A percentile compares a stretch with the other conserved stretches of the same genome.
Evolutionary conservation across 1,140 invertebrate genomes (phyloP).

Genomic region (Drosophila lacertosa): DNA sequence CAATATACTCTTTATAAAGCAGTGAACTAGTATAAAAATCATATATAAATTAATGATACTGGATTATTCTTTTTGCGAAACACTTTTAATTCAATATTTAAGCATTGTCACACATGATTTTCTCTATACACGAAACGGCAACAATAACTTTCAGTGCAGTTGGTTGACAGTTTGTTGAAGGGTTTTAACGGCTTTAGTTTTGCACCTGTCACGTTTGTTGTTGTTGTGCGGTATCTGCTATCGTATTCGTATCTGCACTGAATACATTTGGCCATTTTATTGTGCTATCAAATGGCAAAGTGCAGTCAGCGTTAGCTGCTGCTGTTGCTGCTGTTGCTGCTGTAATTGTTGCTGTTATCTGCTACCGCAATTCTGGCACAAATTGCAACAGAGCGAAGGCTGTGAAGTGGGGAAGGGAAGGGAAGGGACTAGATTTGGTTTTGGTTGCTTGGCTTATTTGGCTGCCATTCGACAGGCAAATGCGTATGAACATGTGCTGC

Average conservation of each 20-base stretch:
- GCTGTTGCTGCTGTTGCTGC: slow-evolving; percentile 38
- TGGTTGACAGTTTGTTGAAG: slow-evolving; percentile 22
- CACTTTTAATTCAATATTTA: too few species aligned
- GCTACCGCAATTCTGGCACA: slow-evolving; percentile 60
- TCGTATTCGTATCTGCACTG: slow-evolving; percentile 32
- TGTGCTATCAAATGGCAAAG: slow-evolving; percentile 54
- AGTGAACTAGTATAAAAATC: too few species aligned
- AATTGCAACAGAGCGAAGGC: slow-evolving; percentile 27
- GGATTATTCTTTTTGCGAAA: too few species aligned
- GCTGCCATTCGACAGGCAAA: slow-evolving; percentile 28
- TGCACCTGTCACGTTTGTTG: slow-evolving; percentile 29
- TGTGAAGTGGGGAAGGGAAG: neutral
- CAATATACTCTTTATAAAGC: too few species aligned
- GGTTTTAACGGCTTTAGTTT: slow-evolving; percentile 28
- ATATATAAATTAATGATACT: too few species aligned
- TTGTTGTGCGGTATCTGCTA: slow-evolving; percentile 20
- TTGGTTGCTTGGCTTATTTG: slow-evolving; percentile 6
- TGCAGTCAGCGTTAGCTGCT: slow-evolving; percentile 15
- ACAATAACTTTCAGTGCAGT: neutral
- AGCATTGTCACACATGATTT: too few species aligned
- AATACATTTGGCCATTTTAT: slow-evolving; percentile 55
- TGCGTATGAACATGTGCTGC: slow-evolving; percentile 45
- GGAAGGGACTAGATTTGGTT: too few species aligned
- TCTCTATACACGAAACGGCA: neutral
- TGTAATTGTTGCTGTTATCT: slow-evolving; percentile 45